Conservation (phyloP, 2,113 vertebrate genomes). For the Tringa solitaria region DNA sequence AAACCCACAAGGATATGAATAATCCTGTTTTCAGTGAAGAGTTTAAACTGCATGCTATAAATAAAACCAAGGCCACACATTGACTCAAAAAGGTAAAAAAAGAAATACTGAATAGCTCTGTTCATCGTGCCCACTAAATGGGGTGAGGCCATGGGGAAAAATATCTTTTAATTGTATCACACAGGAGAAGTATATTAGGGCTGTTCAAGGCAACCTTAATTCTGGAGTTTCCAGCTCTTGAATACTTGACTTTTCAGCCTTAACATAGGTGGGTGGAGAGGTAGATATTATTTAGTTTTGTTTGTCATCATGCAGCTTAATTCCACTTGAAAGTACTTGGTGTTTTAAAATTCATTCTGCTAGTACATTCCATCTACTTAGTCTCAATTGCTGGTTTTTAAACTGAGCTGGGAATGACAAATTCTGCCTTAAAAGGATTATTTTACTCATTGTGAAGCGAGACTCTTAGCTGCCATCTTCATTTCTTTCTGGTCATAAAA, state of each 20-base stretch:
- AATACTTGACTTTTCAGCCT: constrained; percentile 1
- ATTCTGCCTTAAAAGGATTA: not conserved
- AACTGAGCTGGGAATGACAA: not conserved
- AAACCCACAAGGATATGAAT: constrained; percentile 59
- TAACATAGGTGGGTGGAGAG: not conserved
- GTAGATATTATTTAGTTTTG: not conserved
- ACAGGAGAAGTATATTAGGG: not conserved
- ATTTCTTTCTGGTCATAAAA: not conserved
- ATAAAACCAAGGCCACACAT: constrained; percentile 55
- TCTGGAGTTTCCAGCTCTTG: not conserved
- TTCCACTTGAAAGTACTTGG: not conserved
- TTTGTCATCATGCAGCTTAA: not conserved
- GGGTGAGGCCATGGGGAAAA: constrained; percentile 12
- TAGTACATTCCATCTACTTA: not conserved
- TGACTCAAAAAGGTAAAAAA: constrained; percentile 13
- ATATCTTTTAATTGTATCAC: constrained; percentile 10
- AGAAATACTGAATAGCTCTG: constrained; percentile 28
- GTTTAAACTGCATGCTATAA: constrained; percentile 45
- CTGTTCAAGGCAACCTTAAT: not conserved
- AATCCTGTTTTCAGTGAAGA: constrained; percentile 46
- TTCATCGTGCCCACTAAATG: constrained; percentile 11
- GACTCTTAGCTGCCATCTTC: constrained; percentile 2
- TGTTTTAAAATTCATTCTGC: not conserved
- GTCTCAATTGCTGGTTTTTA: not conserved
- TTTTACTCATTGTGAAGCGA: not conserved